Percentiles rank a stretch among this genome's conserved stretches.
These are phyloP conservation scores for Scytalopus superciliaris DNA, from an alignment of 2,113 vertebrate genomes.

Conservation along the genomic window DNA sequence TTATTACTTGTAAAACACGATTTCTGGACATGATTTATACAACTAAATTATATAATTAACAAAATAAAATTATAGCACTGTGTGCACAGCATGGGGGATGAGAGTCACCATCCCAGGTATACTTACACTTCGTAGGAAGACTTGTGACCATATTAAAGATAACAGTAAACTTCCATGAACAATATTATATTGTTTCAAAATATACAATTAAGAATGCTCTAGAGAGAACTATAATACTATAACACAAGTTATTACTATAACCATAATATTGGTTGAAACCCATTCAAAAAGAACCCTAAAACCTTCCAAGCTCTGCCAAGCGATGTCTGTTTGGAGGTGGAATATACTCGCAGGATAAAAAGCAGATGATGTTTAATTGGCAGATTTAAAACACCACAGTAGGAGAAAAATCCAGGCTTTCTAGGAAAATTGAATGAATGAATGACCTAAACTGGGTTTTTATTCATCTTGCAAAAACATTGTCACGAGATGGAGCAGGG, in stretches of 20 bases:
- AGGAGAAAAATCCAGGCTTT: background rate
- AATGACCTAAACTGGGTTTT: background rate
- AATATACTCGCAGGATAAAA: background rate
- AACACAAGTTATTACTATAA: background rate
- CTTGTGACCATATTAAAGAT: background rate
- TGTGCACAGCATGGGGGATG: background rate
- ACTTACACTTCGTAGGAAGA: background rate
- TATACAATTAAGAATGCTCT: background rate
- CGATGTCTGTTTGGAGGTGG: background rate
- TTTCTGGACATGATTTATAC: background rate
- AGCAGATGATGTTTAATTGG: background rate
- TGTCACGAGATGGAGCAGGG: background rate
- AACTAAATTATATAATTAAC: background rate
- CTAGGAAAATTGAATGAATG: background rate
- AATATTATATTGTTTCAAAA: background rate
- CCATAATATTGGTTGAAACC: background rate
- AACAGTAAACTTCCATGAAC: background rate
- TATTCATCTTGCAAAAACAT: background rate
- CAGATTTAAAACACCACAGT: background rate
- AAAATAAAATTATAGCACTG: background rate
- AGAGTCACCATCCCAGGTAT: background rate
- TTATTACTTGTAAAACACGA: background rate
- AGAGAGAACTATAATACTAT: background rate
- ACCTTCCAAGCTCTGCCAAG: background rate
- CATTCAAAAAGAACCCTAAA: background rate